Percentiles rank a stretch among this genome's conserved stretches.
These are phyloP conservation scores for Calonectris borealis DNA, from an alignment of 2,113 vertebrate genomes.

Conservation along the genomic window DNA sequence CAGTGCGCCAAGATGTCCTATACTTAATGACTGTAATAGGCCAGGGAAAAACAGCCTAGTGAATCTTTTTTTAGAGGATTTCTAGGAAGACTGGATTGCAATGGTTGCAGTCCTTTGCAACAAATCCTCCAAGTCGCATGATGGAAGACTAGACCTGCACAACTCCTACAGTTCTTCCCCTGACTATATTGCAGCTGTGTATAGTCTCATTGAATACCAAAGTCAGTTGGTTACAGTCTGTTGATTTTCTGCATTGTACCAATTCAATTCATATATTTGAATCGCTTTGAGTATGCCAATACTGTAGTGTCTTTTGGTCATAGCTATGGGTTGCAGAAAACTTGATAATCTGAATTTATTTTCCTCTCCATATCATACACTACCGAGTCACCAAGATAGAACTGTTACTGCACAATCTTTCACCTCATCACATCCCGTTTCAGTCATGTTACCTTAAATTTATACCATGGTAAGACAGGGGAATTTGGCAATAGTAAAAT, in stretches of 20 bases:
- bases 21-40: no score
- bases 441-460: background rate
- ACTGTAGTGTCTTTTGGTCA: background rate
- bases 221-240: background rate
- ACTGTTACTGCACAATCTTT: background rate
- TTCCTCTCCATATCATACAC: background rate
- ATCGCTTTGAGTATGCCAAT: background rate
- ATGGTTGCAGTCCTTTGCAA: background rate
- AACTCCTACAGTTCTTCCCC: background rate
- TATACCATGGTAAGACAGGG: background rate
- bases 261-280: background rate
- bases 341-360: background rate
- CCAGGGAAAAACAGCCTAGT: background rate
- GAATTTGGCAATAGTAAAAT: background rate
- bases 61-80: background rate
- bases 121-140: background rate
- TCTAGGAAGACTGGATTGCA: background rate
- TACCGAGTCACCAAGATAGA: background rate
- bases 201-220: background rate
- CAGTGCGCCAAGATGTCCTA: fast-evolving
- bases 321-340: background rate
- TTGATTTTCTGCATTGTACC: background rate
- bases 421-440: background rate
- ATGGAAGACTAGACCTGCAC: background rate
- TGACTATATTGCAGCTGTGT: background rate